These are phyloP conservation scores for Trichogramma evanescens DNA, from an alignment of 2,888 invertebrate species.

Conservation along the genomic window DNA sequence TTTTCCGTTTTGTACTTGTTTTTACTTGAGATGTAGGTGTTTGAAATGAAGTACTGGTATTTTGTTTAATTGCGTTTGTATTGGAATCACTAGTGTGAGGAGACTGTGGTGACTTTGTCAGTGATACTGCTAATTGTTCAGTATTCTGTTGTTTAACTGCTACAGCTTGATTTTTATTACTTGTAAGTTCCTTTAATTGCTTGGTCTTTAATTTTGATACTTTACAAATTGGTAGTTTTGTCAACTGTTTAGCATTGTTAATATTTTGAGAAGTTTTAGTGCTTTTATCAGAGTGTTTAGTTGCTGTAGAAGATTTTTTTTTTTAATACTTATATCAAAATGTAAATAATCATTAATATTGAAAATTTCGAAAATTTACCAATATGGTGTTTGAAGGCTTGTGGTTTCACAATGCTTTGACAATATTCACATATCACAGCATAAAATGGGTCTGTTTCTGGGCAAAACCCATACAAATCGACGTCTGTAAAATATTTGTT, in stretches of 20 bases:
- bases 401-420: conserved; percentile 69
- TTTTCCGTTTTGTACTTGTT: conserved; percentile 34
- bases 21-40: too few species aligned
- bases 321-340: background rate
- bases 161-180: too few species aligned
- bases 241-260: background rate
- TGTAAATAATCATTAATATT: background rate
- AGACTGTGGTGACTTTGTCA: conserved; percentile 25
- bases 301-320: too few species aligned
- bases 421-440: conserved; percentile 74
- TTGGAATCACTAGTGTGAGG: conserved; percentile 21
- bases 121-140: too few species aligned
- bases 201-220: background rate
- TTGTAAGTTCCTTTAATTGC: background rate
- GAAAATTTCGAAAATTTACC: conserved; percentile 32
- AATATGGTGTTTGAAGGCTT: conserved; percentile 69
- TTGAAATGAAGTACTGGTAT: too few species aligned
- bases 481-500: conserved; percentile 51
- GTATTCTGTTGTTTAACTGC: conserved; percentile 19
- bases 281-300: too few species aligned
- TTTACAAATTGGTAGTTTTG: background rate
- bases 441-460: conserved; percentile 68
- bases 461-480: conserved; percentile 70
- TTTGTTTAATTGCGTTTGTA: too few species aligned
- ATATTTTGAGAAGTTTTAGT: too few species aligned